Conservation (phyloP, 2,797 vertebrate species). For the Gadopsis bispinosus region DNA sequence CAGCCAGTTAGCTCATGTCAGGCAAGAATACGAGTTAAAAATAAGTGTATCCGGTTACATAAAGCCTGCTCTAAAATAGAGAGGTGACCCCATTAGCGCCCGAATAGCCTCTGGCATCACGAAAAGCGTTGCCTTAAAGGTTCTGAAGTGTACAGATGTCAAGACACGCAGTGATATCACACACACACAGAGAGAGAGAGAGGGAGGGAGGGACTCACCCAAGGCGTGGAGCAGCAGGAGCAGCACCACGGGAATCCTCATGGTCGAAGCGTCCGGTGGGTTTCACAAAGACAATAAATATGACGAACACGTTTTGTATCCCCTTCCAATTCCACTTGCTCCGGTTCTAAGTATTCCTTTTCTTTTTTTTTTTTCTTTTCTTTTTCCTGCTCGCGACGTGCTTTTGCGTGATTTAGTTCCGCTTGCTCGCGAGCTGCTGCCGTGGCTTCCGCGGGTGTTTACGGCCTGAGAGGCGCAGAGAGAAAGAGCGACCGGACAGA, state of each 20-base stretch:
- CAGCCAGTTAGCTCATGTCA: slow-evolving; percentile 85
- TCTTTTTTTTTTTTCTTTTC: slow-evolving; percentile 3
- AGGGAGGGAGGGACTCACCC: slow-evolving; percentile 74
- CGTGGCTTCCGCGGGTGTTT: not conserved
- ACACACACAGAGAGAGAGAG: not conserved
- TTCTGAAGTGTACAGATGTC: slow-evolving; percentile 41
- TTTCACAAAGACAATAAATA: not conserved
- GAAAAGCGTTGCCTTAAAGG: slow-evolving; percentile 57
- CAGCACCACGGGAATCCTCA: slow-evolving; percentile 79
- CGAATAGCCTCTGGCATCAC: slow-evolving; percentile 60
- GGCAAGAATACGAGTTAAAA: slow-evolving; percentile 87
- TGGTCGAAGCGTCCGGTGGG: slow-evolving; percentile 61
- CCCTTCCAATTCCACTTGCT: slow-evolving; percentile 49
- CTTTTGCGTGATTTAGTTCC: slow-evolving; percentile 37
- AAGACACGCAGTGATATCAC: not conserved
- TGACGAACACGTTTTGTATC: slow-evolving; percentile 41
- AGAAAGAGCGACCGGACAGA: slow-evolving; percentile 46
- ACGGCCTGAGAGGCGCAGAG: slow-evolving; percentile 32
- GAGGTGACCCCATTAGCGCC: slow-evolving; percentile 76
- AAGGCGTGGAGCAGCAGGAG: slow-evolving; percentile 79
- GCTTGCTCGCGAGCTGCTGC: slow-evolving; percentile 15
- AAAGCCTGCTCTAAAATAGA: slow-evolving; percentile 86
- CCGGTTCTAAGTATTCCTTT: slow-evolving; percentile 38
- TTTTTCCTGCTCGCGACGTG: not conserved
- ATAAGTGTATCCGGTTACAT: slow-evolving; percentile 87